Evolutionary conservation across 2,113 vertebrate genomes (phyloP).

Genomic region (Oceanodroma tethys): DNA sequence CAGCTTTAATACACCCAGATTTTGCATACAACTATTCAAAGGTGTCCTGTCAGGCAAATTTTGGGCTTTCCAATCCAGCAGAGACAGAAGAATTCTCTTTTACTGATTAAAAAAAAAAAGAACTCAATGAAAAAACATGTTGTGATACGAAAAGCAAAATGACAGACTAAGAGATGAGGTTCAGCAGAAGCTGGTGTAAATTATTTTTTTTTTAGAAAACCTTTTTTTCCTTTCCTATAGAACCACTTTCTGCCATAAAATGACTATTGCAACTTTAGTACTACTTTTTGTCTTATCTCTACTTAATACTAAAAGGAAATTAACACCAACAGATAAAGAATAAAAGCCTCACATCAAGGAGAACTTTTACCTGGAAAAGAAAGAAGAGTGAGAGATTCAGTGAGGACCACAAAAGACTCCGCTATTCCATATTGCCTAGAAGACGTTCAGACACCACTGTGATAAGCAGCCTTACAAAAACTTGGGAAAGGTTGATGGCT

Average conservation of each 20-base stretch:
- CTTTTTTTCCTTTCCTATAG: not conserved
- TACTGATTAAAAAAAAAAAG: not conserved
- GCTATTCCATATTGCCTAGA: not conserved
- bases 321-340: not conserved
- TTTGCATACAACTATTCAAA: not conserved
- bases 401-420: not conserved
- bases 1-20: not conserved
- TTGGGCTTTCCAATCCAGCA: not conserved
- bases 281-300: not conserved
- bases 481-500: slow-evolving; percentile 7
- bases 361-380: not conserved
- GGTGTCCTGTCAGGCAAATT: not conserved
- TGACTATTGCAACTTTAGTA: not conserved
- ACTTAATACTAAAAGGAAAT: not conserved
- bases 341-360: not conserved
- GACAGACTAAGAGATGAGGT: not conserved
- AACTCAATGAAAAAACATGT: not conserved
- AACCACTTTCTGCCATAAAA: not conserved
- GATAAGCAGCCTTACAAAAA: slow-evolving; percentile 28
- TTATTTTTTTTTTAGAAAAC: not conserved
- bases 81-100: not conserved
- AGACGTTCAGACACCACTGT: not conserved
- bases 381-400: not conserved
- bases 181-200: not conserved
- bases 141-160: not conserved